Evolutionary conservation across 2,888 invertebrate genomes (phyloP).

Genomic region (Heliconius ethilla): DNA sequence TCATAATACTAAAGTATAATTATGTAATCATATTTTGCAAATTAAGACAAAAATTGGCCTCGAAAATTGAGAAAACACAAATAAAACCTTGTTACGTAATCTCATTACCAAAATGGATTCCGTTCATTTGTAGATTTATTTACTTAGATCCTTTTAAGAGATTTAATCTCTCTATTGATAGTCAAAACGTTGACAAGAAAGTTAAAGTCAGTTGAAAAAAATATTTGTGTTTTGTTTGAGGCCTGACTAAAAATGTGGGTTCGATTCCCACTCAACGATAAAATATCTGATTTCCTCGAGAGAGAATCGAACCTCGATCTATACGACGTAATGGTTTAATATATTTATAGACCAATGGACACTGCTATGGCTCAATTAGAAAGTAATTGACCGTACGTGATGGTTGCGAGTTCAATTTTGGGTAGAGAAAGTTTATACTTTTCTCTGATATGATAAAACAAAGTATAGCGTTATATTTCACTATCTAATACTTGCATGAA

Average conservation of each 20-base stretch:
- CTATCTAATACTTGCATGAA: background rate
- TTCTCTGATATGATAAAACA: background rate
- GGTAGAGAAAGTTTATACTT: background rate
- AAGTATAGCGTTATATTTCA: background rate
- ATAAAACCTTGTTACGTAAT: background rate
- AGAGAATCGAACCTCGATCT: background rate
- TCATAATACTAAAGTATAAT: no score
- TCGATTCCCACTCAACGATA: no score
- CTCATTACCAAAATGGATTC: constrained; percentile 2
- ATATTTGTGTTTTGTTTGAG: no score
- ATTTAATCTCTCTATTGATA: background rate
- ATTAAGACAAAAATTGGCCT: background rate
- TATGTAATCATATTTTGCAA: background rate
- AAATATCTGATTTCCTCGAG: no score
- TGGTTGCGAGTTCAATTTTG: background rate
- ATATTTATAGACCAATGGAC: background rate
- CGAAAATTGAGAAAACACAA: background rate
- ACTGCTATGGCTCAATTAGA: background rate
- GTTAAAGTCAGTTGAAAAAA: no score
- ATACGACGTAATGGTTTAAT: no score
- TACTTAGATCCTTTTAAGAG: background rate
- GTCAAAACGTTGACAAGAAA: no score
- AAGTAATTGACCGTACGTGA: background rate
- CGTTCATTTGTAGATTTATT: background rate
- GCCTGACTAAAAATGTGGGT: no score